A percentile compares a stretch with the other conserved stretches of the same genome.
Evolutionary conservation across 2,888 invertebrate species (phyloP).

Genomic region (Lycophotia porphyrea): DNA sequence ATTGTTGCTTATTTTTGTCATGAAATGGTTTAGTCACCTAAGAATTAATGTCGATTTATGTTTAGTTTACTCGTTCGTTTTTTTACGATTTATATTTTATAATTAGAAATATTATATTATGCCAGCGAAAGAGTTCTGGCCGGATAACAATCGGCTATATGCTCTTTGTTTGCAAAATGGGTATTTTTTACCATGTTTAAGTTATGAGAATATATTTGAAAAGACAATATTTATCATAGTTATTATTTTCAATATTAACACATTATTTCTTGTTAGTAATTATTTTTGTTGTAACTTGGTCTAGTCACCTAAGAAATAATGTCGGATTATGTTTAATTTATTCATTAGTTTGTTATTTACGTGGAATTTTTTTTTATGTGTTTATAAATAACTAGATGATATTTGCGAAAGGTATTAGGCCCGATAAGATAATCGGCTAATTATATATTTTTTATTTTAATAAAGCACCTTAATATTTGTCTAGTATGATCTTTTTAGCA

Average conservation of each 20-base stretch:
- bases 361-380: neutral
- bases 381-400: neutral
- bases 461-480: neutral
- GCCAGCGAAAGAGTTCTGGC: neutral
- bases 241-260: neutral
- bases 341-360: conserved; percentile 25
- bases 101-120: neutral
- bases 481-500: neutral
- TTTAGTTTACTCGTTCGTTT: conserved; percentile 6
- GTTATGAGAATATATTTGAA: conserved; percentile 17
- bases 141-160: neutral
- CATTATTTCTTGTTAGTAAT: conserved; percentile 29
- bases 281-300: conserved; percentile 27
- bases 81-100: conserved; percentile 5
- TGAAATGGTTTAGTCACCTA: conserved; percentile 20
- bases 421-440: neutral
- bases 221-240: conserved; percentile 14
- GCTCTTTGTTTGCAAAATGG: neutral
- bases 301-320: conserved; percentile 40
- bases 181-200: neutral
- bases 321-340: conserved; percentile 33
- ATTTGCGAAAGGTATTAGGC: neutral
- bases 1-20: neutral
- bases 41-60: conserved; percentile 20
- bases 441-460: neutral